phyloP scores from a whole-genome alignment of 92 coral and sea anemone genomes.

The Metridium senile region DNA sequence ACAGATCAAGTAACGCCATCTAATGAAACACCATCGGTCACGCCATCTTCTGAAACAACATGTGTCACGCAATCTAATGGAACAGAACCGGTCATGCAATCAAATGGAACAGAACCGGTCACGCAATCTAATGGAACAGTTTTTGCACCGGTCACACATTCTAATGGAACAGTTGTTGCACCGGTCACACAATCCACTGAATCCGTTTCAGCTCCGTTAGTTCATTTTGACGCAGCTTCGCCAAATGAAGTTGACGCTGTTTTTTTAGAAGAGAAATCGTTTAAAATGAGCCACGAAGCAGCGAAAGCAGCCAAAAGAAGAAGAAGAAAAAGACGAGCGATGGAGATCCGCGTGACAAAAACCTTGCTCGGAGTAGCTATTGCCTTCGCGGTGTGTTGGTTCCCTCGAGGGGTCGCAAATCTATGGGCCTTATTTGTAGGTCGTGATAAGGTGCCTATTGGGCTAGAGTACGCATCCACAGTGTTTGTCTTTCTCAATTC shows the following conservation, averaged over 20 bases:
- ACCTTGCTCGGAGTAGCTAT: slow-evolving; percentile 81
- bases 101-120: neutral
- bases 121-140: slow-evolving; percentile 11
- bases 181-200: slow-evolving; percentile 14
- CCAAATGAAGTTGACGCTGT: neutral
- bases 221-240: neutral
- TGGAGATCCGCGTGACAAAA: slow-evolving; percentile 90
- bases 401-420: slow-evolving; percentile 94
- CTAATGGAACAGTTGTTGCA: neutral
- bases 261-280: neutral
- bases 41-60: neutral
- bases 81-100: neutral
- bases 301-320: slow-evolving; percentile 27
- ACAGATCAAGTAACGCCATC: neutral
- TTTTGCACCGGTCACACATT: neutral
- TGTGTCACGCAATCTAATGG: neutral
- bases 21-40: neutral
- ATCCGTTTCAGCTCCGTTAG: neutral
- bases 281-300: slow-evolving; percentile 8
- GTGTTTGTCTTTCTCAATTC: slow-evolving; percentile 86
- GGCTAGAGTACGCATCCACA: slow-evolving; percentile 86
- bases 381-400: slow-evolving; percentile 93
- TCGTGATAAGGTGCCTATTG: slow-evolving; percentile 87
- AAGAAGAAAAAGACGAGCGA: slow-evolving; percentile 51
- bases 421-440: slow-evolving; percentile 84